These are phyloP conservation scores for Volucella inanis DNA, from an alignment of 2,888 invertebrate species.

Conservation along the genomic window DNA sequence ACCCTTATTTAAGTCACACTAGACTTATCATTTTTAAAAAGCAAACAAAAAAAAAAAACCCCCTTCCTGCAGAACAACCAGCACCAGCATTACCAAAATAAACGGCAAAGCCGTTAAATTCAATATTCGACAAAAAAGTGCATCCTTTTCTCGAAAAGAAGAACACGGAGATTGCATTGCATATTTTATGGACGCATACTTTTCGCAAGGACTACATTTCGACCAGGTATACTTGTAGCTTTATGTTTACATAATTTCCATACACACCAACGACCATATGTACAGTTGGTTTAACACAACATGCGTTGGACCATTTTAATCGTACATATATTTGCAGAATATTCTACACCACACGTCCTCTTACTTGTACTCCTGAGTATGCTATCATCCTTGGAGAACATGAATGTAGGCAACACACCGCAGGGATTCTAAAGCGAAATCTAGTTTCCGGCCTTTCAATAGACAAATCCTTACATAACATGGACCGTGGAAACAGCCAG, in stretches of 20 bases:
- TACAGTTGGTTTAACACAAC: not conserved
- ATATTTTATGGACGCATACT: constrained; percentile 2
- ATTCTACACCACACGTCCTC: not conserved
- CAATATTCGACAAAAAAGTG: constrained; percentile 51
- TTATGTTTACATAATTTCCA: not conserved
- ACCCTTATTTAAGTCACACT: too few species aligned
- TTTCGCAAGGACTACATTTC: constrained; percentile 12
- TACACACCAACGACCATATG: not conserved
- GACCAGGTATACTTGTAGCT: constrained; percentile 4
- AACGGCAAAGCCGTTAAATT: constrained; percentile 28
- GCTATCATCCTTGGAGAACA: constrained; percentile 35
- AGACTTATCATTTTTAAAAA: too few species aligned
- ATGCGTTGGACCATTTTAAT: constrained; percentile 45
- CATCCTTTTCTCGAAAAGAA: constrained; percentile 26
- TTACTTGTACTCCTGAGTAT: not conserved
- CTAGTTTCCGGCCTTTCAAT: constrained; percentile 72
- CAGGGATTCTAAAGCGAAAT: constrained; percentile 68
- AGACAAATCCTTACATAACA: constrained; percentile 60
- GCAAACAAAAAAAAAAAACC: not conserved
- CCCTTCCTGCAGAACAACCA: not conserved
- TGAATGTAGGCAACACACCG: constrained; percentile 64
- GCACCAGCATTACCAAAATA: not conserved
- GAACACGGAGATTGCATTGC: constrained; percentile 43
- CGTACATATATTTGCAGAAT: constrained; percentile 26
- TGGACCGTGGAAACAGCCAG: not conserved